phyloP scores from a whole-genome alignment of 1,140 invertebrate genomes.

The Panagrolaimus sp. region DNA sequence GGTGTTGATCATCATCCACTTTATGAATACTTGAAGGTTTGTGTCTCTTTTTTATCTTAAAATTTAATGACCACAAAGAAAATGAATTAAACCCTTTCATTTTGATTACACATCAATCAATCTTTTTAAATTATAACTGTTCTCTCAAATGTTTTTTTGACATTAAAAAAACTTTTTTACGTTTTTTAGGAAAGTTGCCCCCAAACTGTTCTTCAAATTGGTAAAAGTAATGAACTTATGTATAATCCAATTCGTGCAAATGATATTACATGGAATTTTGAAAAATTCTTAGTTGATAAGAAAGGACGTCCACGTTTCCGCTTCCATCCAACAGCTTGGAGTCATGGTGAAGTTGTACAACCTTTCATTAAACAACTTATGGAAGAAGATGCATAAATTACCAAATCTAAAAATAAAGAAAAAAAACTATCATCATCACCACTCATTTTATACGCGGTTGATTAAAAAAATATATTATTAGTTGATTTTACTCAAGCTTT shows the following conservation, averaged over 20 bases:
- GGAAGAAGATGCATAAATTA: constrained; percentile 29
- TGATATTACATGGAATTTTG: constrained; percentile 65
- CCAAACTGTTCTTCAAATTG: constrained; percentile 52
- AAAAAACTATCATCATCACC: neutral
- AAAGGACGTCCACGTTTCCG: constrained; percentile 61
- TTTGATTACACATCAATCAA: no score
- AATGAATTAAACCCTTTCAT: no score
- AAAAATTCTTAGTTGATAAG: constrained; percentile 64
- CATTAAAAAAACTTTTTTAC: constrained; percentile 51
- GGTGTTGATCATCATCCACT: constrained; percentile 63
- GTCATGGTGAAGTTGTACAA: constrained; percentile 27
- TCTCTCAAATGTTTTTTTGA: no score
- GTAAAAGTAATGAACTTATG: constrained; percentile 56
- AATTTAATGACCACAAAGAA: no score
- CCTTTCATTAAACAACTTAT: constrained; percentile 33
- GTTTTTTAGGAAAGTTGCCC: constrained; percentile 55
- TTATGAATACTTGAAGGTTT: constrained; percentile 64
- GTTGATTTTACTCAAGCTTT: no score
- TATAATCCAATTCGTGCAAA: constrained; percentile 60
- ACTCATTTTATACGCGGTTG: constrained; percentile 11
- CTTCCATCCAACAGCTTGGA: constrained; percentile 54
- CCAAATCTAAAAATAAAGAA: neutral
- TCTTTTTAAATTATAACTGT: no score
- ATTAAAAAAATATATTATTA: neutral
- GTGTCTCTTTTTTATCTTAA: constrained; percentile 31